Evolutionary conservation across 2,113 vertebrate species (phyloP).

Genomic region (Cyprinodon variegatus): DNA sequence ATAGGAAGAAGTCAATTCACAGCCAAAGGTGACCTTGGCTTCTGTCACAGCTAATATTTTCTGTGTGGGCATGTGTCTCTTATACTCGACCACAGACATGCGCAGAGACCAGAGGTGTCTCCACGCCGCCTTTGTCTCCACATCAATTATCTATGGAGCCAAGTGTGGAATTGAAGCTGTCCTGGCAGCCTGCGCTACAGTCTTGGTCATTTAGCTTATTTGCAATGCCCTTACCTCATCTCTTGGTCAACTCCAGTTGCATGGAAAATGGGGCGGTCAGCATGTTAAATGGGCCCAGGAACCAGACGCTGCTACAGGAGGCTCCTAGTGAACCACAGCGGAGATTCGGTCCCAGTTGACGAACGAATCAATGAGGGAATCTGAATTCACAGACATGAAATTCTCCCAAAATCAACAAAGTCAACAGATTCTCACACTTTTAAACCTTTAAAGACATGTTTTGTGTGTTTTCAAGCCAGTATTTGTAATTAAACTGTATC

Average conservation of each 20-base stretch:
- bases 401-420: constrained; percentile 14
- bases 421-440: constrained; percentile 25
- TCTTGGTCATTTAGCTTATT: constrained; percentile 75
- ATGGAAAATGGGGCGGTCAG: constrained; percentile 76
- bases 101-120: constrained; percentile 60
- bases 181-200: constrained; percentile 63
- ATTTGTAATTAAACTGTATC: neutral
- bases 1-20: constrained; percentile 42
- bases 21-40: constrained; percentile 53
- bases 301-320: constrained; percentile 54
- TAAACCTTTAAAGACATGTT: constrained; percentile 6
- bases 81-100: constrained; percentile 56
- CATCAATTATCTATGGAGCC: constrained; percentile 77
- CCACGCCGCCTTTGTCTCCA: constrained; percentile 70
- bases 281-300: constrained; percentile 67
- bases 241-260: constrained; percentile 77
- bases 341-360: constrained; percentile 18
- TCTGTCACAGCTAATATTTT: constrained; percentile 36
- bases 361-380: constrained; percentile 32
- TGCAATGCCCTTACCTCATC: constrained; percentile 79
- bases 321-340: constrained; percentile 42
- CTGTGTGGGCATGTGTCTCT: constrained; percentile 14
- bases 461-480: neutral
- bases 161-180: constrained; percentile 75
- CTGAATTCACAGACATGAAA: constrained; percentile 54